A percentile compares a stretch with the other conserved stretches of the same genome.
These are phyloP conservation scores for Gastrophysa polygoni DNA, from an alignment of 2,888 invertebrate species.

Conservation along the genomic window DNA sequence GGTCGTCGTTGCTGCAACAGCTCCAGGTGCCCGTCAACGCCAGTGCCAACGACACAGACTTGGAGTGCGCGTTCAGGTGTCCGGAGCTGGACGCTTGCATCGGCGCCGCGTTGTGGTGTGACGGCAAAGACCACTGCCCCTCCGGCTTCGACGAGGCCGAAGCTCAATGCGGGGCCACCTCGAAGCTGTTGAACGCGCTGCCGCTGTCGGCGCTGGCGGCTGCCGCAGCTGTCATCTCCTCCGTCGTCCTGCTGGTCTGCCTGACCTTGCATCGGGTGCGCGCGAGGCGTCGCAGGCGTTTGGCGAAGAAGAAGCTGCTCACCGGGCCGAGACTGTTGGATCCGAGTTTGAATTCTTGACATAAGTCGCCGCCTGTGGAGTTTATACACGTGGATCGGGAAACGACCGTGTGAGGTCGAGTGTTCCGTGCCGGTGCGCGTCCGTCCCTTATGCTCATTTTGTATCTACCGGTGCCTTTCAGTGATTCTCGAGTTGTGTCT, in stretches of 20 bases:
- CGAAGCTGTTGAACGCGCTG: conserved; percentile 60
- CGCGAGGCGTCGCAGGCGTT: conserved; percentile 60
- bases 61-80: conserved; percentile 69
- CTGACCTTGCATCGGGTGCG: conserved; percentile 65
- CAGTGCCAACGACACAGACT: conserved; percentile 61
- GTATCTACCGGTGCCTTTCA: conserved; percentile 59
- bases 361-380: conserved; percentile 89
- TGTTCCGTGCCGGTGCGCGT: conserved; percentile 51
- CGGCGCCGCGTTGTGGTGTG: conserved; percentile 75
- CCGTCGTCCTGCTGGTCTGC: conserved; percentile 65
- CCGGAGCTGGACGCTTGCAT: conserved; percentile 80
- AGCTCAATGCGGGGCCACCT: conserved; percentile 67
- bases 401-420: conserved; percentile 80
- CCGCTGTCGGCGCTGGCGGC: conserved; percentile 66
- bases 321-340: conserved; percentile 69
- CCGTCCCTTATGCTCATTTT: conserved; percentile 58
- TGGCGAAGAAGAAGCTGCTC: conserved; percentile 61
- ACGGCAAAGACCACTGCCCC: conserved; percentile 71
- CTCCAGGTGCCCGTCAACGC: conserved; percentile 61
- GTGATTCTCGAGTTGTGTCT: conserved; percentile 42
- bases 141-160: conserved; percentile 75
- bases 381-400: conserved; percentile 93
- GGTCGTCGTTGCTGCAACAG: conserved; percentile 67
- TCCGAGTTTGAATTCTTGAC: conserved; percentile 79
- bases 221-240: conserved; percentile 64